Evolutionary conservation across 1,140 invertebrate genomes (phyloP).

Genomic region (Heliconius melpomene): DNA sequence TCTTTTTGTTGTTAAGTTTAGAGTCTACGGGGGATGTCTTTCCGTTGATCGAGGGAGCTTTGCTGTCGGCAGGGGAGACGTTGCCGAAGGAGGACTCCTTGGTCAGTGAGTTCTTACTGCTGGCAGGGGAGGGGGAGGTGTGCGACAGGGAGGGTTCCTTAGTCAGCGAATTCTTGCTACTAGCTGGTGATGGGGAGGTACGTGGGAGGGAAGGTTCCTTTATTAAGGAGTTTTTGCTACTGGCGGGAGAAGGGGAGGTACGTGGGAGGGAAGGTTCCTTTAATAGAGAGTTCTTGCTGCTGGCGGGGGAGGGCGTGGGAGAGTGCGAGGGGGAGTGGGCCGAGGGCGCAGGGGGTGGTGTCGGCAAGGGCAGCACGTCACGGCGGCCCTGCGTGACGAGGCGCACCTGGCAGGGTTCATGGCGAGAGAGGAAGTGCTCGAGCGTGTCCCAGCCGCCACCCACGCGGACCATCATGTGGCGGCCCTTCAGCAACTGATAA

Average conservation of each 20-base stretch:
- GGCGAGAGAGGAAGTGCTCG: conserved; percentile 93
- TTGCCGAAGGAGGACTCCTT: conserved; percentile 42
- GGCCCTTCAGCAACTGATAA: conserved; percentile 88
- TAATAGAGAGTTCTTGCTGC: conserved; percentile 46
- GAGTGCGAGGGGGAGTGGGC: conserved; percentile 26
- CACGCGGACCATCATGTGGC: conserved; percentile 96
- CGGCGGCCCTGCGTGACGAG: conserved; percentile 81
- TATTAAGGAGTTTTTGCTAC: conserved; percentile 46
- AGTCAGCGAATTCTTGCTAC: conserved; percentile 45
- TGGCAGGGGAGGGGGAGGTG: conserved; percentile 20
- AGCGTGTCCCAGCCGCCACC: conserved; percentile 96
- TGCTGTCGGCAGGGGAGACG: conserved; percentile 51
- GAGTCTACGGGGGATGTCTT: conserved; percentile 51
- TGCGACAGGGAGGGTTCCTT: conserved; percentile 30
- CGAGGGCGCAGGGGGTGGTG: conserved; percentile 55
- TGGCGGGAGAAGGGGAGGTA: conserved; percentile 21
- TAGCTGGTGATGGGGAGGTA: conserved; percentile 37
- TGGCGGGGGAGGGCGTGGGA: conserved; percentile 39
- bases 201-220: conserved; percentile 43
- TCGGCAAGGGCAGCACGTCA: conserved; percentile 65
- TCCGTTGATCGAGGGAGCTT: conserved; percentile 54
- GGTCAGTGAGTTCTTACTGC: conserved; percentile 45
- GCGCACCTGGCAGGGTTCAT: conserved; percentile 94
- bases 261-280: conserved; percentile 29
- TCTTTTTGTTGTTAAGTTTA: conserved; percentile 36